phyloP scores from a whole-genome alignment of 2,797 vertebrate species.

The Silurus aristotelis region DNA sequence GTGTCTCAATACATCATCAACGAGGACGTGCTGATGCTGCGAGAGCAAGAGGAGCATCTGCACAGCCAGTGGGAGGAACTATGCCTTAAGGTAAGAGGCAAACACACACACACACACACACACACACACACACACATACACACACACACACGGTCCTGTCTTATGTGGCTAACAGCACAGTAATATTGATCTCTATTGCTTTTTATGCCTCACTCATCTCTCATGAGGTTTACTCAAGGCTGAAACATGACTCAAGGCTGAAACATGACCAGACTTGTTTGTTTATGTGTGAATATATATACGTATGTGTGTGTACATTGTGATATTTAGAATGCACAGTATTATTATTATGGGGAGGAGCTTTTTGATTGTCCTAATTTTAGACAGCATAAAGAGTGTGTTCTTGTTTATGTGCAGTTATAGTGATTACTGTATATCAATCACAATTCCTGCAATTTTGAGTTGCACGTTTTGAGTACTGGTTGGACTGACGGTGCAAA shows the following conservation, averaged over 20 bases:
- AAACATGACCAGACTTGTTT: not conserved
- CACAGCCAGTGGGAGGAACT: slow-evolving; percentile 92
- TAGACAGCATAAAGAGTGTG: not conserved
- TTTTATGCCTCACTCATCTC: not conserved
- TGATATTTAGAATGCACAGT: not conserved
- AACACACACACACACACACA: not conserved
- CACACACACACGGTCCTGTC: not conserved
- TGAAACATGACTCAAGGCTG: not conserved
- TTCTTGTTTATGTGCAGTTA: not conserved
- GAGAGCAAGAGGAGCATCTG: slow-evolving; percentile 85
- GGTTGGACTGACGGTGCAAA: not conserved
- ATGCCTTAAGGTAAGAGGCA: slow-evolving; percentile 78
- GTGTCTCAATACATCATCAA: slow-evolving; percentile 81
- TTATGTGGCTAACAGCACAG: not conserved
- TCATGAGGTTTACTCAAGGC: no score
- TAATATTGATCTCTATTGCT: not conserved
- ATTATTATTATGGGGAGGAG: not conserved
- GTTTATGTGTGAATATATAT: not conserved
- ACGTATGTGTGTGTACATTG: not conserved
- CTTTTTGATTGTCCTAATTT: not conserved
- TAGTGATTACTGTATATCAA: not conserved
- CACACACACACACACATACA: not conserved
- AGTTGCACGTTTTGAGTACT: not conserved
- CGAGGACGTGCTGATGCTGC: slow-evolving; percentile 81
- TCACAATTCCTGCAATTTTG: not conserved